These are phyloP conservation scores for Vombatus ursinus DNA, from an alignment of 2,113 vertebrate genomes.

Conservation along the genomic window DNA sequence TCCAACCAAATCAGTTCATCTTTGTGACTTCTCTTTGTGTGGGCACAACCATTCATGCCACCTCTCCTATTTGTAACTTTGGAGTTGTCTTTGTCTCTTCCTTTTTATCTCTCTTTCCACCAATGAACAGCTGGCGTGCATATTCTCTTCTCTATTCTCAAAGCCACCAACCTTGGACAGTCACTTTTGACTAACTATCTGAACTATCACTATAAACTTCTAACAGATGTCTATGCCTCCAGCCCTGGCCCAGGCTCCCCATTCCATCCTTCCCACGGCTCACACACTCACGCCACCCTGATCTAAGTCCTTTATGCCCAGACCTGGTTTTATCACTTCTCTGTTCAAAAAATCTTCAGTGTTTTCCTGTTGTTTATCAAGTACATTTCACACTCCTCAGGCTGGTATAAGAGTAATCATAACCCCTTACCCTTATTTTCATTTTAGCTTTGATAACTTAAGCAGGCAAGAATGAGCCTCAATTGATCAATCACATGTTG, in stretches of 20 bases:
- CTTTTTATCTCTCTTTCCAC: background rate
- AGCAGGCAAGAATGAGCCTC: background rate
- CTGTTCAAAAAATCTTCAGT: background rate
- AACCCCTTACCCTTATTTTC: background rate
- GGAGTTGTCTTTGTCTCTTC: background rate
- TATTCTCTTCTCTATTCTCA: background rate
- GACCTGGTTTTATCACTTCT: no score
- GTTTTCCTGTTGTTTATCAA: background rate
- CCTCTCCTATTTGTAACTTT: background rate
- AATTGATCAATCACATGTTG: background rate
- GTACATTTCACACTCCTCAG: no score
- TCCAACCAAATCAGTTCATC: background rate
- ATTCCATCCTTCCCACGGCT: background rate
- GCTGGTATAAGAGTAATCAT: no score
- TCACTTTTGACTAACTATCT: background rate
- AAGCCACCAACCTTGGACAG: background rate
- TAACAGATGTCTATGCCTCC: background rate
- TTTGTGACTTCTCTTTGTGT: background rate
- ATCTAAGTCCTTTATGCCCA: background rate
- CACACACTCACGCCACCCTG: background rate
- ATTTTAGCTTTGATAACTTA: background rate
- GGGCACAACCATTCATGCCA: background rate
- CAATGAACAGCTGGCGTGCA: background rate
- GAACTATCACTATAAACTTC: background rate
- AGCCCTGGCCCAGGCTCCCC: background rate